Conservation (phyloP, 2,797 vertebrate species). For the Chloroceryle inda region DNA sequence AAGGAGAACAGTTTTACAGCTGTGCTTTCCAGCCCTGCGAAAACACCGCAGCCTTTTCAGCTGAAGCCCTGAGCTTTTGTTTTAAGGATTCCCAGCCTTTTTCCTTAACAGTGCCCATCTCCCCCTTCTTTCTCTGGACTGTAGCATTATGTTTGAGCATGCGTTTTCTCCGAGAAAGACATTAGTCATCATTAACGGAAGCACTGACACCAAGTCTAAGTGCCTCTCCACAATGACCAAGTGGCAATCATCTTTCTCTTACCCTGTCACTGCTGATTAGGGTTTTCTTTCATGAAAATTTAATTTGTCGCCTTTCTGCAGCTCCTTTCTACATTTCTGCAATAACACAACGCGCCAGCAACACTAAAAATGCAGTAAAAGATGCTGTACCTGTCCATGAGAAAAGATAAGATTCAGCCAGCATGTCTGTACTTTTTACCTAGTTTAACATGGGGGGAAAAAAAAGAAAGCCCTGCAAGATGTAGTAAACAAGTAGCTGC, state of each 20-base stretch:
- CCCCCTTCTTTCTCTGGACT: conserved; percentile 35
- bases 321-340: conserved; percentile 69
- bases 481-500: conserved; percentile 1
- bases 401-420: conserved; percentile 18
- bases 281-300: conserved; percentile 84
- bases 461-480: not conserved
- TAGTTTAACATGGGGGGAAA: not conserved
- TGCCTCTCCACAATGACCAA: conserved; percentile 91
- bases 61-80: conserved; percentile 69
- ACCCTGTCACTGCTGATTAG: conserved; percentile 90
- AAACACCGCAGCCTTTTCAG: not conserved
- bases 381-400: not conserved
- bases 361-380: conserved; percentile 43
- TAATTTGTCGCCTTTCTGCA: conserved; percentile 79
- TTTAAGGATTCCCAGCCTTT: conserved; percentile 55
- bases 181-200: conserved; percentile 97
- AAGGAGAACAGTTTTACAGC: not conserved
- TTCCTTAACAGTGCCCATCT: conserved; percentile 21
- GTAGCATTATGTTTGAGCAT: conserved; percentile 76
- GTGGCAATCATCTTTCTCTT: conserved; percentile 88
- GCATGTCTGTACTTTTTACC: conserved; percentile 1
- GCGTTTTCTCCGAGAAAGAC: conserved; percentile 85
- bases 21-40: not conserved
- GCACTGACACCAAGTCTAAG: conserved; percentile 90
- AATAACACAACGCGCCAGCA: conserved; percentile 55